Conservation (phyloP, 2,113 vertebrate species). For the Trinectes maculatus region DNA sequence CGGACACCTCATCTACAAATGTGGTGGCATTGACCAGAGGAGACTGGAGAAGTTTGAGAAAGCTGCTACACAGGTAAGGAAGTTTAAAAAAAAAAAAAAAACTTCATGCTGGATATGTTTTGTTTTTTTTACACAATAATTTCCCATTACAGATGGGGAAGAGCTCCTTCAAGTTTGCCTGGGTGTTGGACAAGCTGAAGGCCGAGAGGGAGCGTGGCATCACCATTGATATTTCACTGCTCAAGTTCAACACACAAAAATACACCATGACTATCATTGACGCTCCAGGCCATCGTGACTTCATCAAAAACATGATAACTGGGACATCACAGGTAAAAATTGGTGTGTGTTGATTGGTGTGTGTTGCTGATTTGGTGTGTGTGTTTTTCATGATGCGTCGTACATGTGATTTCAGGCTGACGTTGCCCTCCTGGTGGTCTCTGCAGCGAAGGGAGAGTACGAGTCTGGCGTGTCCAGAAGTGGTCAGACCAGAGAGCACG, state of each 20-base stretch:
- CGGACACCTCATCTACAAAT: conserved; percentile 83
- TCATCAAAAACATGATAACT: conserved; percentile 89
- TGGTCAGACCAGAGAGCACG: conserved; percentile 84
- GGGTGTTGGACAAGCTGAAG: conserved; percentile 86
- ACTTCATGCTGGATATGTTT: neutral
- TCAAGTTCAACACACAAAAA: conserved; percentile 84
- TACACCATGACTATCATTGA: conserved; percentile 85
- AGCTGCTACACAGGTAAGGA: conserved; percentile 75
- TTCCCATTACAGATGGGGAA: conserved; percentile 85
- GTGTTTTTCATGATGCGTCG: neutral
- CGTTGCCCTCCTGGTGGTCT: conserved; percentile 81
- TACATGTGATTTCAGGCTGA: conserved; percentile 74
- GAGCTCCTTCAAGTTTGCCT: conserved; percentile 86
- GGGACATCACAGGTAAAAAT: conserved; percentile 83
- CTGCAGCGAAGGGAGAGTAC: conserved; percentile 81
- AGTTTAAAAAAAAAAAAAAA: too few species aligned
- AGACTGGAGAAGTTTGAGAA: conserved; percentile 85
- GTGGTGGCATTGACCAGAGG: conserved; percentile 81
- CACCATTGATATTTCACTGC: conserved; percentile 84
- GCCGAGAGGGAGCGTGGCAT: conserved; percentile 85
- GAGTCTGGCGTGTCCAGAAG: conserved; percentile 83
- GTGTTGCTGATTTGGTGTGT: accelerated
- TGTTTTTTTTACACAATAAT: too few species aligned
- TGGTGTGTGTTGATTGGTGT: accelerated
- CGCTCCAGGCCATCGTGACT: conserved; percentile 85